Evolutionary conservation across 2,888 invertebrate species (phyloP), one percentile per base, ranked within the genome.

Genomic region (Oxytorus armatus): DNA sequence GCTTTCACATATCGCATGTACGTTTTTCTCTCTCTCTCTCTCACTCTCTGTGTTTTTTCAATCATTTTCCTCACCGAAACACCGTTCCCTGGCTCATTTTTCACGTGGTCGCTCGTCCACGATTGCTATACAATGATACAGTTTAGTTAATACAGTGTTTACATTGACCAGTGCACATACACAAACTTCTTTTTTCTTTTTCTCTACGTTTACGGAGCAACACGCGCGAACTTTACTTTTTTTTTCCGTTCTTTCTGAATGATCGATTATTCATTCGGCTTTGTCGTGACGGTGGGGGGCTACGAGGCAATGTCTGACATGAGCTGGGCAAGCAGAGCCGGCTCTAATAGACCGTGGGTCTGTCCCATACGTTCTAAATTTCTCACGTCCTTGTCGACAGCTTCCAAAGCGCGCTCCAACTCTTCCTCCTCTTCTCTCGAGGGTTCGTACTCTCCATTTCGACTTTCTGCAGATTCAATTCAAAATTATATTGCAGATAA

Each of bases 371-470:
- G 95, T 89, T 95, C 95, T 86, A 95, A 91, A 76, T 95, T 95
- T 90, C 95, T 94, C 18, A 95, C 95, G 88, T 95, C 95, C 89
- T 95, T 95, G 89, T 96, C 96, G 53, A 96, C 96, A 59, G 95
- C 95, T 85, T 96, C 96, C 82, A 98, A 92, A 7, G 97, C 97
- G 78, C 97, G 95, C 89, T 97, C 97, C 86, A 98, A 92, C 90
- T 97, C 97, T 84, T 97, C 97, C 39, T 97, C 96, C 92, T 98
- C 97, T 89, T 97, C 97, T 89, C 95, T 94, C 61, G 95, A 94
- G 42, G 95, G 95, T 86, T 94, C 94, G 86, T 95, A 95, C 83
- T 95, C 95, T n/a, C 95, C 95, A 89, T 95, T 95, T 90, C 95
- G 94, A 89, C 95, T 94, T 88, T 94, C 95, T 94, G 87, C 11